Percentiles rank a stretch among this genome's conserved stretches.
These are phyloP conservation scores for Myrmophylax atrothorax DNA, from an alignment of 2,113 vertebrate species.

Conservation along the genomic window DNA sequence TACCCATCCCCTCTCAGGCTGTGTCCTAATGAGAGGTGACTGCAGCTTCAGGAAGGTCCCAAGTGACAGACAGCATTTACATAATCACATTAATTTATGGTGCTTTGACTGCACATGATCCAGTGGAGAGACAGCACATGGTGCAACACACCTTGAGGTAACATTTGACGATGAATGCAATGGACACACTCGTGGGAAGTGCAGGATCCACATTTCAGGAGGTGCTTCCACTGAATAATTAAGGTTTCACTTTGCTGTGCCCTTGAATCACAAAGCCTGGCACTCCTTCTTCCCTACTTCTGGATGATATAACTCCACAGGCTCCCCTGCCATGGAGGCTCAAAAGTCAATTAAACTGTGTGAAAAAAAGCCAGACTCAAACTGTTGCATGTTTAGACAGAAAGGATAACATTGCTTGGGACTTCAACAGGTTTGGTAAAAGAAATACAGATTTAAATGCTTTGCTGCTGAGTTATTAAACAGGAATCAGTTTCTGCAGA, in stretches of 20 bases:
- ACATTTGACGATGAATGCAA: constrained; percentile 19
- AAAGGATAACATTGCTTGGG: not conserved
- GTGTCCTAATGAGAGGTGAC: constrained; percentile 31
- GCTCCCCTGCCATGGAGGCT: not conserved
- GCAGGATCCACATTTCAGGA: not conserved
- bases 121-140: not conserved
- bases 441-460: not conserved
- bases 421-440: not conserved
- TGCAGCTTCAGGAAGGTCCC: constrained; percentile 20
- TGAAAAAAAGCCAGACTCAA: not conserved
- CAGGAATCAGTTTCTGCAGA: not conserved
- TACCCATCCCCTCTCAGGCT: not conserved
- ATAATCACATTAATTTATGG: constrained; percentile 49
- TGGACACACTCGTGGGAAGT: not conserved
- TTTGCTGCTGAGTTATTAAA: not conserved
- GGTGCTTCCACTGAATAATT: not conserved
- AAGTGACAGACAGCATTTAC: constrained; percentile 27
- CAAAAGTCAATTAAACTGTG: not conserved
- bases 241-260: constrained; percentile 4
- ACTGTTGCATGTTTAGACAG: not conserved
- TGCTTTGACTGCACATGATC: not conserved
- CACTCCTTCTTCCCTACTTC: not conserved
- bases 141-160: constrained; percentile 27
- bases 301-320: not conserved
- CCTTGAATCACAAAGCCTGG: constrained; percentile 1